Evolutionary conservation across 2,113 vertebrate species (phyloP).

Genomic region (Dolichallabes microphthalmus): DNA sequence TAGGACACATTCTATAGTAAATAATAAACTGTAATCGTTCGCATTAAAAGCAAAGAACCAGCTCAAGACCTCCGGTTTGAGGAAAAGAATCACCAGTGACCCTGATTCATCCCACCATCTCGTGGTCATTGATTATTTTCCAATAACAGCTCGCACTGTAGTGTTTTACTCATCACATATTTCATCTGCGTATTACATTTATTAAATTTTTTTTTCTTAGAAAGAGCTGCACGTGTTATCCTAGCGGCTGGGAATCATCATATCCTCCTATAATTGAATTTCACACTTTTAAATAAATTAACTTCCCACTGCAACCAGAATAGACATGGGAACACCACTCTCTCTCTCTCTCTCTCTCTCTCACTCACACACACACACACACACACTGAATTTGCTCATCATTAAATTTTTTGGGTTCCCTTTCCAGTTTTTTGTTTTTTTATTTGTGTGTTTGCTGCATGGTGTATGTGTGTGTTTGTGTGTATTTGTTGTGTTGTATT

Average conservation of each 20-base stretch:
- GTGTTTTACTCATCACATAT: not conserved
- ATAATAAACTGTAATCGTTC: not conserved
- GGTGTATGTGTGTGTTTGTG: not conserved
- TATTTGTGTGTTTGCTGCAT: not conserved
- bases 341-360: not conserved
- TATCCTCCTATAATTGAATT: slow-evolving; percentile 21
- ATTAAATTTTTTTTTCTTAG: not conserved
- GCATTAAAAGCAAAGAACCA: not conserved
- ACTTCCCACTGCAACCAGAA: slow-evolving; percentile 31
- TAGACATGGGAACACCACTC: slow-evolving; percentile 17
- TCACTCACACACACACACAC: not conserved
- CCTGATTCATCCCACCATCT: not conserved
- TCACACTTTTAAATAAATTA: slow-evolving; percentile 29
- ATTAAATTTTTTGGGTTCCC: not conserved
- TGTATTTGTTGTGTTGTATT: not conserved
- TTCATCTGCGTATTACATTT: not conserved
- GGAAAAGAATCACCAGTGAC: not conserved
- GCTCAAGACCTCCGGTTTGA: not conserved
- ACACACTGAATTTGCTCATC: not conserved
- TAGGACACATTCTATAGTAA: not conserved
- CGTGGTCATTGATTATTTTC: not conserved
- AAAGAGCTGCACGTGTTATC: not conserved
- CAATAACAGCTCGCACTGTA: no score
- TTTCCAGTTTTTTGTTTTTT: not conserved
- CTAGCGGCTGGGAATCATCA: not conserved